Conservation (phyloP, 2,797 vertebrate species). For the Silurus lanzhouensis region DNA sequence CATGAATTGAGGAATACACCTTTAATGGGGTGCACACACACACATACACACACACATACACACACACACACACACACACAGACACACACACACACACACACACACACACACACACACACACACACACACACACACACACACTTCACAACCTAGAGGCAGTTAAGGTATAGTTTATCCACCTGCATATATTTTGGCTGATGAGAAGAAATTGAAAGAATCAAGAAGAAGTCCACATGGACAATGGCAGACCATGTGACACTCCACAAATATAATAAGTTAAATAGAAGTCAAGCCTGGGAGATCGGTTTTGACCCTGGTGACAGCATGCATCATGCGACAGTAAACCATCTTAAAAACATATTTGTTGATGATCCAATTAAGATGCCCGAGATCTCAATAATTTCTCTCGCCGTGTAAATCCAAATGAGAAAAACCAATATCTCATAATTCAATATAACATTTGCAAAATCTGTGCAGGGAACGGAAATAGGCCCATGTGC, state of each 20-base stretch:
- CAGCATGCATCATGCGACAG: background rate
- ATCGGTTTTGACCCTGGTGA: background rate
- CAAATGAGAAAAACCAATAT: slow-evolving; percentile 57
- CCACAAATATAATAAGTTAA: background rate
- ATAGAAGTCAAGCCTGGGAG: too few species aligned
- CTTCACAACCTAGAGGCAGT: background rate
- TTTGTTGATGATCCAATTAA: background rate
- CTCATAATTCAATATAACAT: slow-evolving; percentile 48
- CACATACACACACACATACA: background rate
- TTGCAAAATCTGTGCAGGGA: slow-evolving; percentile 53
- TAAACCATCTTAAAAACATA: background rate
- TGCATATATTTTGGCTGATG: background rate
- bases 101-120: background rate
- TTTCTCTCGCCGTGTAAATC: slow-evolving; percentile 55
- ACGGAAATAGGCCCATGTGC: slow-evolving; percentile 44
- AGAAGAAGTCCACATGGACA: background rate
- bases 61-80: background rate
- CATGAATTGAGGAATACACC: background rate
- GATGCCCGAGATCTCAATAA: background rate
- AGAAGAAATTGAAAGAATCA: background rate
- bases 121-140: background rate
- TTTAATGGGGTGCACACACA: background rate
- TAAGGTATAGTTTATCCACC: background rate
- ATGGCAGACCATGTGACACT: background rate
- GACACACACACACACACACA: background rate